These are phyloP conservation scores for Pristionchus exspectatus DNA, from an alignment of 2,888 invertebrate species.

Conservation along the genomic window DNA sequence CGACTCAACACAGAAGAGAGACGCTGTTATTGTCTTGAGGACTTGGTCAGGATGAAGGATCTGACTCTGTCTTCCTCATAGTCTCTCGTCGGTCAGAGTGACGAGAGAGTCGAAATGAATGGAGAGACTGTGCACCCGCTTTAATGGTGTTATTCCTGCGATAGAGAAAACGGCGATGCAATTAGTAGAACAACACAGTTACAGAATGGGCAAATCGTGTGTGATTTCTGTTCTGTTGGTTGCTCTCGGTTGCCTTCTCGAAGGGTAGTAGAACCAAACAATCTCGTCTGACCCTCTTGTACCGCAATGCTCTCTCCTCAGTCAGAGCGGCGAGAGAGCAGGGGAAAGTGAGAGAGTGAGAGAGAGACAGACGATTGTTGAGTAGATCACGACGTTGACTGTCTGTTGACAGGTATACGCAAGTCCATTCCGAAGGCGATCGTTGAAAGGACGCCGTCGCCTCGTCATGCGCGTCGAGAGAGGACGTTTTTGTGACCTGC, in stretches of 20 bases:
- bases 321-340: background rate
- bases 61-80: background rate
- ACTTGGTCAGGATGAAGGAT: background rate
- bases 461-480: background rate
- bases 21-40: background rate
- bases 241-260: background rate
- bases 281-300: no score
- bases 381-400: background rate
- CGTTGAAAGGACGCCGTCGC: background rate
- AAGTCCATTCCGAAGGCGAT: background rate
- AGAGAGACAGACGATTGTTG: no score
- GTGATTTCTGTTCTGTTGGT: background rate
- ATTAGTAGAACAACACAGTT: no score
- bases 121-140: no score
- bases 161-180: no score
- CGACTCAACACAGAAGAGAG: background rate
- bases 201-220: background rate
- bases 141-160: no score
- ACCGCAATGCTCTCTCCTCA: no score
- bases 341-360: background rate
- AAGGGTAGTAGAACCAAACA: no score
- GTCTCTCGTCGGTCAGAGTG: background rate
- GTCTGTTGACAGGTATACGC: background rate
- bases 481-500: conserved; percentile 4
- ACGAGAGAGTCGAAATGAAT: no score